These are phyloP conservation scores for Pseudoips prasinana DNA, from an alignment of 2,888 invertebrate species.

Conservation along the genomic window DNA sequence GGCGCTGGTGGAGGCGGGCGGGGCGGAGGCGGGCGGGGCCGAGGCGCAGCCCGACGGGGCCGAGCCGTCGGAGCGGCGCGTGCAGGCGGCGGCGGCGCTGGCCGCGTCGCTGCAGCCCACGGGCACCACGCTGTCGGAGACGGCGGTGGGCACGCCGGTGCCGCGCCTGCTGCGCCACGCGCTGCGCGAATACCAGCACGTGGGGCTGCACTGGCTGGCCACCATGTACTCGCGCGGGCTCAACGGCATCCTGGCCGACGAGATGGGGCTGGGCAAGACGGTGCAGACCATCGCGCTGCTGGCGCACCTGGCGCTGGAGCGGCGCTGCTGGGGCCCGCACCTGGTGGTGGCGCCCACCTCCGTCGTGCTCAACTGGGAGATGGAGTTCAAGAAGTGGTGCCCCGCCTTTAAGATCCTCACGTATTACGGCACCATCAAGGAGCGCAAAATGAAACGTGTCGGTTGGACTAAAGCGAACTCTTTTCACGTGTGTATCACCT, in stretches of 20 bases:
- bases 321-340: slow-evolving; percentile 98
- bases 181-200: slow-evolving; percentile 97
- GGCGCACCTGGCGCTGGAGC: slow-evolving; percentile 96
- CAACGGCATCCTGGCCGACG: slow-evolving; percentile 98
- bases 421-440: slow-evolving; percentile 98
- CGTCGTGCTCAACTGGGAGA: slow-evolving; percentile 99
- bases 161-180: slow-evolving; percentile 95
- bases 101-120: slow-evolving; percentile 99
- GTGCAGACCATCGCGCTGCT: slow-evolving; percentile 97
- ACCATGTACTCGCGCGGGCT: slow-evolving; percentile 97
- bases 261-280: slow-evolving; percentile 98
- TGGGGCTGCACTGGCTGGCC: slow-evolving; percentile 98
- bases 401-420: slow-evolving; percentile 99
- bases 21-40: slow-evolving; percentile 9
- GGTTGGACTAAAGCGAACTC: slow-evolving; percentile 99
- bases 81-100: slow-evolving; percentile 95
- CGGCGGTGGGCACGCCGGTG: slow-evolving; percentile 95
- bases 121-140: slow-evolving; percentile 97
- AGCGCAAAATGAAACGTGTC: slow-evolving; percentile 93
- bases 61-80: slow-evolving; percentile 83
- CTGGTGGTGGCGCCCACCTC: slow-evolving; percentile 99
- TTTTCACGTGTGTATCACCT: slow-evolving; percentile 99
- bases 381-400: slow-evolving; percentile 99
- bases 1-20: slow-evolving; percentile 30
- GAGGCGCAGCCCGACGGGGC: slow-evolving; percentile 36